Conservation (phyloP, 2,797 vertebrate species). For the Sebastes minor region DNA sequence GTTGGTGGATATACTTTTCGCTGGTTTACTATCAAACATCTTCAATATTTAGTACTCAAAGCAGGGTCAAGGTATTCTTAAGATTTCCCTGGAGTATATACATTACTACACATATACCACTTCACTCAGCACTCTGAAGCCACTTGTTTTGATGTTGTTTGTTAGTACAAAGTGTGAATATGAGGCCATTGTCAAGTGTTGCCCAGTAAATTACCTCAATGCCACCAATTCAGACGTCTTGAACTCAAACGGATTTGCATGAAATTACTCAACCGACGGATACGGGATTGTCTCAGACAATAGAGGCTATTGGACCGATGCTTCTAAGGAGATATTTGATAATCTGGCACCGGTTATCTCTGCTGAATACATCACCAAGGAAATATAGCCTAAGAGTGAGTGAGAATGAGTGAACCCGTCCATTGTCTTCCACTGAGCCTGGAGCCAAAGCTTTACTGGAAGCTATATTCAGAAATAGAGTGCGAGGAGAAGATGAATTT, state of each 20-base stretch:
- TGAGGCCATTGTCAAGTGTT: slow-evolving; percentile 37
- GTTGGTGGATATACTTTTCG: not conserved
- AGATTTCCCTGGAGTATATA: not conserved
- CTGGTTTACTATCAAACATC: not conserved
- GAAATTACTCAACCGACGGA: slow-evolving; percentile 59
- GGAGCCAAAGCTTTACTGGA: slow-evolving; percentile 41
- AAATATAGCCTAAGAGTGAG: slow-evolving; percentile 19
- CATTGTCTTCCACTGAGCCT: slow-evolving; percentile 60
- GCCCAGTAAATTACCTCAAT: slow-evolving; percentile 53
- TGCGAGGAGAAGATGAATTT: slow-evolving; percentile 28
- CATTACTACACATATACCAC: slow-evolving; percentile 4
- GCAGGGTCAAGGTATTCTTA: slow-evolving; percentile 4
- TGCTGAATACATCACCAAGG: slow-evolving; percentile 38
- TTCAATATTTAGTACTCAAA: not conserved
- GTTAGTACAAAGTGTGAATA: slow-evolving; percentile 12
- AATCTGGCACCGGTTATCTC: slow-evolving; percentile 65
- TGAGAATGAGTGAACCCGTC: slow-evolving; percentile 33
- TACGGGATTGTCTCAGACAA: slow-evolving; percentile 60
- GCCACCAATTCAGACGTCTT: slow-evolving; percentile 40
- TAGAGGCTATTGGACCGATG: slow-evolving; percentile 45
- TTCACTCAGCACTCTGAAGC: not conserved
- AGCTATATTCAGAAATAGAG: slow-evolving; percentile 44
- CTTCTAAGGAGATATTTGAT: slow-evolving; percentile 65
- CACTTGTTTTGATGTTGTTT: slow-evolving; percentile 46
- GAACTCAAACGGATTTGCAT: slow-evolving; percentile 71